These are phyloP conservation scores for Chamaea fasciata DNA, from an alignment of 2,113 vertebrate genomes.

Conservation along the genomic window DNA sequence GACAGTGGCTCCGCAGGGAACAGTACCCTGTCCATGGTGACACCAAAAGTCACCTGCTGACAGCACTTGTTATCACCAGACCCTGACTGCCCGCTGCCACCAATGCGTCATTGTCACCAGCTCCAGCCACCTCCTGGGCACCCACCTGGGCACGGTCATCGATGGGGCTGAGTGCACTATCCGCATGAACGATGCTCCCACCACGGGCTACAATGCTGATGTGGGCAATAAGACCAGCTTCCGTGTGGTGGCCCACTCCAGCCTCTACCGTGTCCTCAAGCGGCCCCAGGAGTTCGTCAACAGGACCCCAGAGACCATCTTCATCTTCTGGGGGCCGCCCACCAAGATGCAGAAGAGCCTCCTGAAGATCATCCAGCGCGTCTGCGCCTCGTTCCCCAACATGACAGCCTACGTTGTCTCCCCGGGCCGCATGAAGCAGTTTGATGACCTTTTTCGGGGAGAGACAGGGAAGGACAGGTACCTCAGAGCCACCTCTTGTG, in stretches of 20 bases:
- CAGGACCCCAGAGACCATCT: constrained; percentile 73
- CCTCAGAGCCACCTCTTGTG: neutral
- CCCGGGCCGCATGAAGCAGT: constrained; percentile 84
- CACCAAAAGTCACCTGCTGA: neutral
- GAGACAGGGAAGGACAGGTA: constrained; percentile 95
- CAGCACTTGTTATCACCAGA: constrained; percentile 56
- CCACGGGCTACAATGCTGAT: constrained; percentile 77
- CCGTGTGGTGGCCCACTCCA: constrained; percentile 93
- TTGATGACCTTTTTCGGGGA: constrained; percentile 87
- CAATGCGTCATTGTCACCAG: constrained; percentile 92
- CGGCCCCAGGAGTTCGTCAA: constrained; percentile 86
- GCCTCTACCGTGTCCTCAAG: constrained; percentile 85
- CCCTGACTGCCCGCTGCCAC: constrained; percentile 80
- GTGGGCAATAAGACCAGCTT: constrained; percentile 90
- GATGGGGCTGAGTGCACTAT: constrained; percentile 87
- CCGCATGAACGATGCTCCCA: constrained; percentile 96
- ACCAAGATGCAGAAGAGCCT: constrained; percentile 86
- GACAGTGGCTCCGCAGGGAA: neutral
- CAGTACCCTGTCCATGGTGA: neutral
- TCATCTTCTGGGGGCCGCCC: constrained; percentile 94
- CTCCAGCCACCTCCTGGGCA: constrained; percentile 91
- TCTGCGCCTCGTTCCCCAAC: constrained; percentile 80
- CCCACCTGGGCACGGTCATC: constrained; percentile 78
- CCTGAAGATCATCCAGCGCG: constrained; percentile 86
- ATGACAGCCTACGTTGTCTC: constrained; percentile 83